These are phyloP conservation scores for Drosophila murphyi DNA, from an alignment of 1,140 invertebrate species.

Conservation along the genomic window DNA sequence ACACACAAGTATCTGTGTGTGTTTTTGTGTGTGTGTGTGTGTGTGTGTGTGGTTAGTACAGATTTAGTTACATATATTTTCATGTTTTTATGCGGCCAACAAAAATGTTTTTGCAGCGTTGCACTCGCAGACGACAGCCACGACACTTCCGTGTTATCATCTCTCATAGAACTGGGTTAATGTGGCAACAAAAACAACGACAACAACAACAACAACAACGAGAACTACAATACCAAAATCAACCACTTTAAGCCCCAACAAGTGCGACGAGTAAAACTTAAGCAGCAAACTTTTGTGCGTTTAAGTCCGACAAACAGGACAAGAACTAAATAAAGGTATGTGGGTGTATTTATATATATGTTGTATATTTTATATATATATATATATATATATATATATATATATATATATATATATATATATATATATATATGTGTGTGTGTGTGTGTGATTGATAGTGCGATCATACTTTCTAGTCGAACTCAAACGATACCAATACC, in stretches of 20 bases:
- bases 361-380: neutral
- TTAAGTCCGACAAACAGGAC: slow-evolving; percentile 7
- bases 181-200: slow-evolving; percentile 57
- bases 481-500: too few relatives aligned
- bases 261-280: slow-evolving; percentile 3
- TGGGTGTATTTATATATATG: neutral
- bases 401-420: too few relatives aligned
- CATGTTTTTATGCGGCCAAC: slow-evolving; percentile 64
- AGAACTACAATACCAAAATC: neutral
- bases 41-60: slow-evolving; percentile 26
- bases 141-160: slow-evolving; percentile 76
- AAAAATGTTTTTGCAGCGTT: slow-evolving; percentile 51
- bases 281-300: slow-evolving; percentile 15
- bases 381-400: too few relatives aligned
- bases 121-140: slow-evolving; percentile 49
- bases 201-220: slow-evolving; percentile 12
- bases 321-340: slow-evolving; percentile 1
- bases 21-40: slow-evolving; percentile 6
- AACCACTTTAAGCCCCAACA: slow-evolving; percentile 11
- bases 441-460: neutral
- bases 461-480: too few relatives aligned
- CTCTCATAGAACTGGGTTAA: slow-evolving; percentile 65
- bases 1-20: neutral
- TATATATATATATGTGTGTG: neutral
- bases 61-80: slow-evolving; percentile 61